phyloP scores from a whole-genome alignment of 2,113 vertebrate genomes.

The Microcebus tavaratra region DNA sequence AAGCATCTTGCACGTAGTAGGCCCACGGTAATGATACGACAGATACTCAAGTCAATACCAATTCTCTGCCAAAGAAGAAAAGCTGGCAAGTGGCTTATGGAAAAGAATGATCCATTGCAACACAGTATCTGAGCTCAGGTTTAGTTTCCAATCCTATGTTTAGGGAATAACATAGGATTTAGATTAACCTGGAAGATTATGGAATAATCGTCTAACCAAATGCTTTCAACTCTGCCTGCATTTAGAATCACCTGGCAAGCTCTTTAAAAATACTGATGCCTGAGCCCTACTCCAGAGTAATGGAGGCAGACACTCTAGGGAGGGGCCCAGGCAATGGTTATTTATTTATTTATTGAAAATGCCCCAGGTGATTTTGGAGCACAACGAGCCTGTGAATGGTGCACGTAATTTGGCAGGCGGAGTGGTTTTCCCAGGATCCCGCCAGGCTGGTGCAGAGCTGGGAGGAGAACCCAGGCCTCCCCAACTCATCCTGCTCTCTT shows the following conservation, averaged over 20 bases:
- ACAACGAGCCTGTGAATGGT: not conserved
- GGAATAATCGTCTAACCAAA: not conserved
- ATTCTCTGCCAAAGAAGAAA: not conserved
- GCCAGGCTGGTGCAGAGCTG: not conserved
- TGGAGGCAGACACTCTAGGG: not conserved
- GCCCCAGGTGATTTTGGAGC: not conserved
- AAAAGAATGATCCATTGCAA: not conserved
- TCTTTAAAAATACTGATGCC: not conserved
- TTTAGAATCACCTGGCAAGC: not conserved
- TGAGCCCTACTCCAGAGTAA: not conserved
- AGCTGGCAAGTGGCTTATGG: not conserved
- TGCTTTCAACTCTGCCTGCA: not conserved
- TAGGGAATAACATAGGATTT: not conserved
- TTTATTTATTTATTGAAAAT: not conserved
- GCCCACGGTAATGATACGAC: not conserved
- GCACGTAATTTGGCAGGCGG: not conserved
- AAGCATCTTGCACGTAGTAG: not conserved
- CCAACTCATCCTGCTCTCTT: not conserved
- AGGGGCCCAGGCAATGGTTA: not conserved
- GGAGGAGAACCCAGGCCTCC: not conserved
- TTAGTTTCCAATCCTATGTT: not conserved
- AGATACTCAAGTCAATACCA: not conserved
- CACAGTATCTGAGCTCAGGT: not conserved
- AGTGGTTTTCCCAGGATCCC: slow-evolving; percentile 32
- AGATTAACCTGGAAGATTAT: not conserved